Percentiles rank a stretch among this genome's conserved stretches.
Evolutionary conservation across 2,888 invertebrate species (phyloP).

Genomic region (Amiota mariae): DNA sequence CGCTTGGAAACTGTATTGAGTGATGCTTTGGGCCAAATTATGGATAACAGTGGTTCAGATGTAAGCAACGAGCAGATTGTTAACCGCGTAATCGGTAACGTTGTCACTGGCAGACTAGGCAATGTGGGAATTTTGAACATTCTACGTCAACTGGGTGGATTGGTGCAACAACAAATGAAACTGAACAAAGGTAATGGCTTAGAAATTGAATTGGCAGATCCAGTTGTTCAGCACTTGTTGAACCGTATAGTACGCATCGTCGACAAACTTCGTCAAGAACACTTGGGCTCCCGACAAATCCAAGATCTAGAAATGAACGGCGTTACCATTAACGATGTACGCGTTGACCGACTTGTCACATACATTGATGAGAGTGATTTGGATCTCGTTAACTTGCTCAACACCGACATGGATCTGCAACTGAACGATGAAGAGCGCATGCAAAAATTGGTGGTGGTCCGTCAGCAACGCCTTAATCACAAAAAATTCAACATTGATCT

Average conservation of each 20-base stretch:
- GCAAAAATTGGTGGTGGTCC: conserved; percentile 69
- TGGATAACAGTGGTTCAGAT: background rate
- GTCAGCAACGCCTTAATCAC: conserved; percentile 82
- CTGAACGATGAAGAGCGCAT: conserved; percentile 46
- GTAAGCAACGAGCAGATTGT: conserved; percentile 39
- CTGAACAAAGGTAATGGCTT: conserved; percentile 58
- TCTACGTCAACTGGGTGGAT: conserved; percentile 48
- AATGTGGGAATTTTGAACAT: conserved; percentile 52
- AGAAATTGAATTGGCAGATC: conserved; percentile 80
- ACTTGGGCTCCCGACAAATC: conserved; percentile 77
- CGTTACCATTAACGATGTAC: conserved; percentile 78
- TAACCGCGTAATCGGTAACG: conserved; percentile 52
- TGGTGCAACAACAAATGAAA: conserved; percentile 29
- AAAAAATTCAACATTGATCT: conserved; percentile 79
- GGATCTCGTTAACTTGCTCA: conserved; percentile 73
- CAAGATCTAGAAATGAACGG: conserved; percentile 77
- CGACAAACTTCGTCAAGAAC: conserved; percentile 78
- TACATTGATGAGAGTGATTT: conserved; percentile 79
- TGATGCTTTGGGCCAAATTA: conserved; percentile 33
- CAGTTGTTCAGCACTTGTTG: conserved; percentile 63
- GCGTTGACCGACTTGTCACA: conserved; percentile 79
- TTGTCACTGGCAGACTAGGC: conserved; percentile 52
- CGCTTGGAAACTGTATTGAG: conserved; percentile 44
- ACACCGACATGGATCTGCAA: conserved; percentile 35
- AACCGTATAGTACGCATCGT: conserved; percentile 73